Percentiles rank a stretch among this genome's conserved stretches.
Evolutionary conservation across 2,113 vertebrate genomes (phyloP).

Genomic region (Muntiacus muntjak): DNA sequence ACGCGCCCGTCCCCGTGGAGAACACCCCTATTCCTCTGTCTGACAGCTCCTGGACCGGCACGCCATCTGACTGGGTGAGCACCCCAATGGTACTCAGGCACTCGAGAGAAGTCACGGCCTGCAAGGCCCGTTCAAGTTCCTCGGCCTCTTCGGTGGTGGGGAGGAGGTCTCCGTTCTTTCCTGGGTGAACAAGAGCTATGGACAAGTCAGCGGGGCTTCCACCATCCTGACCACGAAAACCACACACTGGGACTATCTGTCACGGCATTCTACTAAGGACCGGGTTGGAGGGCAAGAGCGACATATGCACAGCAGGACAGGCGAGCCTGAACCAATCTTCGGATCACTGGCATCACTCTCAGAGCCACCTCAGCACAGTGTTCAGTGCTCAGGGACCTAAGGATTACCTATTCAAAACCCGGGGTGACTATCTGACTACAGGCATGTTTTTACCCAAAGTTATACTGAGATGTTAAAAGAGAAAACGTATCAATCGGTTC

Average conservation of each 20-base stretch:
- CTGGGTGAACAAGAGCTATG: constrained; percentile 77
- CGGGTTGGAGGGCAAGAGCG: background rate
- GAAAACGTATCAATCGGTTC: background rate
- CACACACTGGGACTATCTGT: background rate
- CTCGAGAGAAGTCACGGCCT: constrained; percentile 97
- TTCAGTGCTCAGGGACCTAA: background rate
- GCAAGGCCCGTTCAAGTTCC: constrained; percentile 95
- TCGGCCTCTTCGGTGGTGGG: constrained; percentile 98
- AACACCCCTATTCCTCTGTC: constrained; percentile 93
- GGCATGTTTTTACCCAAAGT: background rate
- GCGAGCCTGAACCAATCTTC: background rate
- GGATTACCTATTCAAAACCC: background rate
- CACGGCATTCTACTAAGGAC: background rate
- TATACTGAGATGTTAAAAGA: background rate
- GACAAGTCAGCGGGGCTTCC: constrained; percentile 1
- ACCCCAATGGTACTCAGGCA: constrained; percentile 97
- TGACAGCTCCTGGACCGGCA: constrained; percentile 85
- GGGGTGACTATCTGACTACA: background rate
- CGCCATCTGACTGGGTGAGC: constrained; percentile 89
- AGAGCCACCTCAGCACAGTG: background rate
- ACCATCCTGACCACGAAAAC: background rate
- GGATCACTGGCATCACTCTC: background rate
- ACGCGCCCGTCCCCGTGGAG: constrained; percentile 86
- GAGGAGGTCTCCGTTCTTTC: constrained; percentile 97
- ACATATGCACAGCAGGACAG: background rate